These are phyloP conservation scores for Xiphias gladius DNA, from an alignment of 2,113 vertebrate species.

Conservation along the genomic window DNA sequence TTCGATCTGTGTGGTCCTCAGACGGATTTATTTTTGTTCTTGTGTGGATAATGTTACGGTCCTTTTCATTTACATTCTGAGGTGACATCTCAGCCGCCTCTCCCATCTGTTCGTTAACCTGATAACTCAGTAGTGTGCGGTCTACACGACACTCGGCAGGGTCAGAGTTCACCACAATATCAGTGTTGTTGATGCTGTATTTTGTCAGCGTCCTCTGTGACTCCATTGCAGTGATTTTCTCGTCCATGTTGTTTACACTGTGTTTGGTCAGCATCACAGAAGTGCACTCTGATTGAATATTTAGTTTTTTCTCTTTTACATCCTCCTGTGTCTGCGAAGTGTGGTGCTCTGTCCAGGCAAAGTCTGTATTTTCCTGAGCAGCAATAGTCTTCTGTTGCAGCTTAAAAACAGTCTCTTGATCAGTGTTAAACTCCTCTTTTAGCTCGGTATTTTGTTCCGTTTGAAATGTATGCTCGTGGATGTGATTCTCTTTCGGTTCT, in stretches of 20 bases:
- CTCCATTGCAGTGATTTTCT: not conserved
- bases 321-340: not conserved
- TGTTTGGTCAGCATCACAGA: slow-evolving; percentile 11
- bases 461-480: not conserved
- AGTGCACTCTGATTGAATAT: not conserved
- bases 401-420: not conserved
- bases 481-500: not conserved
- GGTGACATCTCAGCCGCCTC: not conserved
- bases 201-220: not conserved
- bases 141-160: not conserved
- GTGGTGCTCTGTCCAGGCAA: not conserved
- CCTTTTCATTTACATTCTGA: slow-evolving; percentile 31
- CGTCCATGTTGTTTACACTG: not conserved
- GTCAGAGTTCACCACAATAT: not conserved
- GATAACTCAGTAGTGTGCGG: not conserved
- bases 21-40: not conserved
- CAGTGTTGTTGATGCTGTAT: not conserved
- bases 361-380: not conserved
- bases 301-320: not conserved
- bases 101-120: slow-evolving; percentile 7
- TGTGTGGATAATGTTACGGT: not conserved
- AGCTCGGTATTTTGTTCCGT: not conserved
- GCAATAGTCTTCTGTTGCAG: not conserved
- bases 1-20: slow-evolving; percentile 3
- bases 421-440: not conserved